Base-by-base conservation (phyloP, 1,140 invertebrate genomes). In the Planococcus citri region DNA sequence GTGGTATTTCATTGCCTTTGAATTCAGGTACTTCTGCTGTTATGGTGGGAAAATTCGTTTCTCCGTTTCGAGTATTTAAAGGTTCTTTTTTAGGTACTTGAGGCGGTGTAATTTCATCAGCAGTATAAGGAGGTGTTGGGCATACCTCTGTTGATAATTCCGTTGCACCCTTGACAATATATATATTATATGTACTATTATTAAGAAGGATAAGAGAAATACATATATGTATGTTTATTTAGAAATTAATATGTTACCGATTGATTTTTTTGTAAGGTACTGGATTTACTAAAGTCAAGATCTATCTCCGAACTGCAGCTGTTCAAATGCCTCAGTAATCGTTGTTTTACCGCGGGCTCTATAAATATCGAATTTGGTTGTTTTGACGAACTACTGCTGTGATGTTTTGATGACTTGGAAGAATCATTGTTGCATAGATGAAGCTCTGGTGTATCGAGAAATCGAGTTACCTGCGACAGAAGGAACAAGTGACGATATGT, bases 251-350 rank as follows among this genome's bases (percentile, higher is more conserved):
- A 14, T 37, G 14, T 64, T 64, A 25, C 60, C 21, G 60, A 6
- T 64, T 22, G 22, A 64, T 64, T 64, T 25, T 64, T 27, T 64
- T 64, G 60, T 27, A 64, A 4, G 6, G 60, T 25, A 6, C 20
- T 70, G 27, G 69, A 77, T 64, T 84, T 83, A 71, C 84, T 82
- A 25, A 87, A 79, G 74, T 87, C 86, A 27, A 85, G 76, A 74
- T 88, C 86, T 21, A 89, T 81, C 74, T 88, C 87, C 0, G 83
- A 81, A 17, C 88, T 82, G 76, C 88, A 89, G 73, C 83, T 84
- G 73, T 88, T 86, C 72, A 90, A 75, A 74, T 90, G 88, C 3
- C 85, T 80, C 1, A 89, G 75, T 9, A 91, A 78, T 20, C 87
- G 81, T 70, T 88, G 85, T 72, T 87, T 84, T 0, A 88, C 81